Base-by-base conservation (phyloP, 2,113 vertebrate species). In the Colius striatus region DNA sequence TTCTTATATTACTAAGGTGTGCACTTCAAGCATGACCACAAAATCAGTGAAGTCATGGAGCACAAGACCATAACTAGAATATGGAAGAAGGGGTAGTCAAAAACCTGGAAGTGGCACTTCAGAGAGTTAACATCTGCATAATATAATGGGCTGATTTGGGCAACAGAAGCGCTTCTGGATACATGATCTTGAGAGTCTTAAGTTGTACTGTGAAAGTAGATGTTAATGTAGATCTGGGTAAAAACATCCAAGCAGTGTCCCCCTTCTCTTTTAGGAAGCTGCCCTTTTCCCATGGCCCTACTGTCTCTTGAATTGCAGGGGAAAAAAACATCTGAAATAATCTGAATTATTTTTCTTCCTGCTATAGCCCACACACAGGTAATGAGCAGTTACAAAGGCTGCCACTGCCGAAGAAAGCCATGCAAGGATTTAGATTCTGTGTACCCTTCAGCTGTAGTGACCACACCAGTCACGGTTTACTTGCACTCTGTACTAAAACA, bases 391-490 rank as follows among this genome's bases (percentile, higher is more conserved):
- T 48, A 47, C n/a, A 34, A 23, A 34, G 29, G 23, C 32, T 4
- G 34, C 7, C 19, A 7, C 38, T 29, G 29, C 17, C 3, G 2
- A 27, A 43, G 22, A 7, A 25, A 10, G 47, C 16, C n/a, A 34
- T 45, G 21, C 0, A 7, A 27, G 50, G 36, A 43, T 9, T 22
- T 5, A 21, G 13, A 29, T 13, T 45, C 2, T 41, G 15, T 20
- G 9, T 17, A 25, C 53, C 16, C 11, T 3, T 17, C 47, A 7
- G 32, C 1, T 6, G 15, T 1, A 47, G 63, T 1, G 5, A 29
- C 11, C 0, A 0, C 41, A 7, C 14, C 27, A 7, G 16, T 4
- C 13, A 6, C 1, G 1, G 6, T 15, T 27, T 12, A 4, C 23
- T 22, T 25, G n/a, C 10, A 1, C 14, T 11, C 30, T 2, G 7